Evolutionary conservation across 1,140 invertebrate species (phyloP).

Genomic region (Philotrypesis tridentata): DNA sequence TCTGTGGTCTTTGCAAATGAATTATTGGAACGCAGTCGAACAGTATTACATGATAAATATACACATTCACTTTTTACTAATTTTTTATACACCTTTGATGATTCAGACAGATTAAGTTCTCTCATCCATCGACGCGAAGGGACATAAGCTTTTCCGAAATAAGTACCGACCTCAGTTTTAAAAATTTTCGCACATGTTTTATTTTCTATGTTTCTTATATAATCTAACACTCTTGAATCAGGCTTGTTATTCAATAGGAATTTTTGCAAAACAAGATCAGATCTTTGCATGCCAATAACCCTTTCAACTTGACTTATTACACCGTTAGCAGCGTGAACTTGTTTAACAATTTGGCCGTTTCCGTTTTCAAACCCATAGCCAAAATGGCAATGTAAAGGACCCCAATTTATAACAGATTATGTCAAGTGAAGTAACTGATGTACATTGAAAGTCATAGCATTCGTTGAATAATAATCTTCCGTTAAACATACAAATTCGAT

Average conservation of each 20-base stretch:
- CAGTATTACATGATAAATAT: too few relatives aligned
- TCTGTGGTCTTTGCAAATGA: neutral
- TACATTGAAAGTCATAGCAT: too few relatives aligned
- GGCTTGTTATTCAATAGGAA: neutral
- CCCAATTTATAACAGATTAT: constrained; percentile 33
- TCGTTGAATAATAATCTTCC: too few relatives aligned
- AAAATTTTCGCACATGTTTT: neutral
- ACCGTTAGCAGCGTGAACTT: constrained; percentile 25
- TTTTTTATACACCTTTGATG: neutral
- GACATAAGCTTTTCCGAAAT: constrained; percentile 20
- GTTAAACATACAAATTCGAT: too few relatives aligned
- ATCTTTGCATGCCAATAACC: neutral
- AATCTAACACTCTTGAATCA: neutral
- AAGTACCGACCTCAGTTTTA: neutral
- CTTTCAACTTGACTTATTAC: constrained; percentile 18
- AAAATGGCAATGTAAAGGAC: neutral
- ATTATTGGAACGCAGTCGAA: constrained; percentile 8
- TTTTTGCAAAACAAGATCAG: neutral
- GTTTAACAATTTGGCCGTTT: constrained; percentile 16
- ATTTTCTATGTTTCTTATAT: constrained; percentile 7
- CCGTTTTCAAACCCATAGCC: too few relatives aligned
- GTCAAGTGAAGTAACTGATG: too few relatives aligned
- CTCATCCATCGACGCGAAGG: neutral
- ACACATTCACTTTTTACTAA: too few relatives aligned
- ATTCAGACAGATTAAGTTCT: neutral